Base-by-base conservation (phyloP, 2,797 vertebrate genomes). In the Pempheris klunzingeri region DNA sequence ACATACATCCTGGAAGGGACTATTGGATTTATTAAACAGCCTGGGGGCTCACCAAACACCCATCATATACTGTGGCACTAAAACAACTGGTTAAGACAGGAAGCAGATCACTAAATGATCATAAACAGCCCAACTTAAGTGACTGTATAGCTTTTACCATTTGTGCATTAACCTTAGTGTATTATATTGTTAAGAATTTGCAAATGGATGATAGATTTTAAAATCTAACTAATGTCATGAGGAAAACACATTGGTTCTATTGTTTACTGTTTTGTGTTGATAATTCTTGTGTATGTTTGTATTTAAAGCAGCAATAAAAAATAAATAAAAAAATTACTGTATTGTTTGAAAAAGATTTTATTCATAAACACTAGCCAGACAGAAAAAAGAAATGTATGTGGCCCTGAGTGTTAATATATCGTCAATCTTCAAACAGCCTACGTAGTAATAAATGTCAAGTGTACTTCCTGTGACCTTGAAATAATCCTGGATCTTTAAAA, bases 1-100 rank as follows among this genome's bases (percentile, higher is more conserved):
- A 67, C 52, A 50, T 77, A 71, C 15, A 72, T 84, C 46, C 73
- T 74, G 49, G 74, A 58, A 58, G 41, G 17, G 50, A 66, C n/a
- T 71, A 77, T 62, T 85, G 80, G 69, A 66, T 73, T 71, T 69
- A 64, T 68, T 57, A 47, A 44, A 38, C 66, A 55, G 28, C 63
- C 70, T 49, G 34, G 20, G 44, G 78, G 49, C 13, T 83, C 47
- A 72, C 44, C 38, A 77, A 68, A 66, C 70, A 72, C 77, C 49
- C n/a, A 81, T 70, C 81, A 71, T 72, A 71, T 60, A 54, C 60
- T 18, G 15, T 8, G 24, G 43, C 69, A 77, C 13, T 52, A 52
- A 73, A 80, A 75, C 54, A 66, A 78, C 4, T 41, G 14, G 30
- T 50, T 69, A 81, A 4, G 4, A 41, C 71, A 81, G 39, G 47